Percentiles rank a stretch among this genome's conserved stretches.
phyloP scores from a whole-genome alignment of 37 sponge, comb jelly and placozoan species.

The Halichondria panicea region DNA sequence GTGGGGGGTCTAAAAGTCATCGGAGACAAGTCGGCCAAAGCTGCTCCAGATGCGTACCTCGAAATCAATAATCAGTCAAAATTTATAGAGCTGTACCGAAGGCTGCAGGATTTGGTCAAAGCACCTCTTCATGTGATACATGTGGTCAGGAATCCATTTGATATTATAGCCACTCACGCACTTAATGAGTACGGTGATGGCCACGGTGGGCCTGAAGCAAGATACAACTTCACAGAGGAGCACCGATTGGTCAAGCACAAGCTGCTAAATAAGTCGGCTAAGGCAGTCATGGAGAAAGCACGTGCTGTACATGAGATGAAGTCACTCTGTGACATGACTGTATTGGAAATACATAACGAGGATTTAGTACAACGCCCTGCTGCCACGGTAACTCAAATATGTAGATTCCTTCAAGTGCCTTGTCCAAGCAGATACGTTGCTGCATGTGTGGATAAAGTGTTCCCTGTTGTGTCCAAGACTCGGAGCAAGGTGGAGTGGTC shows the following conservation, averaged over 20 bases:
- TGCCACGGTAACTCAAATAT: conserved; percentile 1
- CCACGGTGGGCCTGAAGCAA: no score
- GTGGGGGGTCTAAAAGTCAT: conserved; percentile 16
- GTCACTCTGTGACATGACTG: conserved; percentile 1
- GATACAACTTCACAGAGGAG: no score
- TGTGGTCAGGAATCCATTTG: conserved; percentile 52
- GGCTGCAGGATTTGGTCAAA: neutral
- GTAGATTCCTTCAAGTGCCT: conserved; percentile 5
- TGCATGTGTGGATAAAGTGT: conserved; percentile 7
- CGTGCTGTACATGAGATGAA: conserved; percentile 1
- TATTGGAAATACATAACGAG: conserved; percentile 18
- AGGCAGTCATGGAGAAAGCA: conserved; percentile 1
- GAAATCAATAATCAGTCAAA: neutral
- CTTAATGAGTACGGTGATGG: no score
- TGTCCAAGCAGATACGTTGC: conserved; percentile 7
- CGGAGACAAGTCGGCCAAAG: conserved; percentile 32
- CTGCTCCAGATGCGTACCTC: neutral
- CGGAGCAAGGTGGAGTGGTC: conserved; percentile 24
- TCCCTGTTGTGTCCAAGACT: conserved; percentile 10
- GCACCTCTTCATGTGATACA: conserved; percentile 9
- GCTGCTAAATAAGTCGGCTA: no score
- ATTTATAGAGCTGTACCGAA: neutral
- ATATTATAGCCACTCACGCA: conserved; percentile 37
- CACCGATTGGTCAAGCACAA: no score
- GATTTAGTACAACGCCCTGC: conserved; percentile 4